These are phyloP conservation scores for Helobdella robusta DNA, from an alignment of 2,888 invertebrate genomes.

Conservation along the genomic window DNA sequence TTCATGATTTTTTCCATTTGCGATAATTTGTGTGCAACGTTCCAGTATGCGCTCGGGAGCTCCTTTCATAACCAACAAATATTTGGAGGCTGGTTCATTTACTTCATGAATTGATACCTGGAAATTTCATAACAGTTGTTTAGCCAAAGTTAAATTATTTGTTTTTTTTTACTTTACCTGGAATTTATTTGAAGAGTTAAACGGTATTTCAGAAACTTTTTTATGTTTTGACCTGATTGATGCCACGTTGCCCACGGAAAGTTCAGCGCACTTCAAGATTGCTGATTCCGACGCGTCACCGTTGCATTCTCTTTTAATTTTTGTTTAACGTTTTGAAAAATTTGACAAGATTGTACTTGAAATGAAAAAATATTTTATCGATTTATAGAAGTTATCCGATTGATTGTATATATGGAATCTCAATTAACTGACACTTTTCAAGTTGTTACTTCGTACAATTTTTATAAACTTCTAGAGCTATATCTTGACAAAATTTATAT, in stretches of 20 bases:
- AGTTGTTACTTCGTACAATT: too few species aligned
- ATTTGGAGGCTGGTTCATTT: constrained; percentile 55
- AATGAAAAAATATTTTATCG: too few species aligned
- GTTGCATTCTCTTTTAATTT: constrained; percentile 47
- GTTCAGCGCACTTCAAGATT: constrained; percentile 49
- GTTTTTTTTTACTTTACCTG: too few species aligned
- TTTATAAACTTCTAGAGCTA: too few species aligned
- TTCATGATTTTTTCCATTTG: constrained; percentile 79
- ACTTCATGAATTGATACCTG: constrained; percentile 86
- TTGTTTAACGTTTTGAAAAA: not conserved
- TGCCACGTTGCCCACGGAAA: constrained; percentile 46
- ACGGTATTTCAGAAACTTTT: constrained; percentile 51
- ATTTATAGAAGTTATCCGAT: too few species aligned
- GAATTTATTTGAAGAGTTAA: constrained; percentile 54
- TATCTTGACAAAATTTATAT: too few species aligned
- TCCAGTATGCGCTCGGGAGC: constrained; percentile 87
- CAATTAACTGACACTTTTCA: too few species aligned
- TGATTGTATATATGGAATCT: too few species aligned
- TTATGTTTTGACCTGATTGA: constrained; percentile 45
- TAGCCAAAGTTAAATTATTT: too few species aligned
- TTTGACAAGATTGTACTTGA: not conserved
- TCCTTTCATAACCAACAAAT: constrained; percentile 75
- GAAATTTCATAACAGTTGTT: too few species aligned
- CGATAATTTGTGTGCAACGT: constrained; percentile 76
- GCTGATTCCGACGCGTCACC: constrained; percentile 54